Percentiles rank a stretch among this genome's conserved stretches.
phyloP scores from a whole-genome alignment of 2,113 vertebrate species.

The Boulengeromyrus knoepffleri region DNA sequence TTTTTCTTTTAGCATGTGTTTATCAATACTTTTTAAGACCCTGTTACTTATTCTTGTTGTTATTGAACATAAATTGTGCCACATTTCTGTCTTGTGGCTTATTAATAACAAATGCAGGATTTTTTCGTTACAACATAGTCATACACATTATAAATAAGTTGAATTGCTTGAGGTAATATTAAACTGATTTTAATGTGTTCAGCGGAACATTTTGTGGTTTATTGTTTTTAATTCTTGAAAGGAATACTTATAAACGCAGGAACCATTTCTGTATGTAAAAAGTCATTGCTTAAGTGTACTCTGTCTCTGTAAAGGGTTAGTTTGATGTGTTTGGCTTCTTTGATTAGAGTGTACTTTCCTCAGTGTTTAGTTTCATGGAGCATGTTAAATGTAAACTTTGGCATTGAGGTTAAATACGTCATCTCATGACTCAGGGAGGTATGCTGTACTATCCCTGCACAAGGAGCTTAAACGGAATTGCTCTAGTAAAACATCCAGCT shows the following conservation, averaged over 20 bases:
- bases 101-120: background rate
- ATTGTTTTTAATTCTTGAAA: background rate
- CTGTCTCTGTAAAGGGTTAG: background rate
- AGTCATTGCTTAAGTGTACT: background rate
- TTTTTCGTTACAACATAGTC: background rate
- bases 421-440: background rate
- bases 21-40: background rate
- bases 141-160: background rate
- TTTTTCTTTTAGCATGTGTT: background rate
- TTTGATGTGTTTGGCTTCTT: background rate
- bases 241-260: background rate
- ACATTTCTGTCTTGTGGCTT: background rate
- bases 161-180: background rate
- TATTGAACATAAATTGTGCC: background rate
- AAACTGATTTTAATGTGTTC: background rate
- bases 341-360: background rate
- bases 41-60: background rate
- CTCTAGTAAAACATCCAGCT: background rate
- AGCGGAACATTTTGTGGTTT: background rate
- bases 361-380: background rate
- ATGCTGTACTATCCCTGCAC: background rate
- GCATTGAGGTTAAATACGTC: background rate
- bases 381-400: constrained; percentile 1
- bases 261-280: background rate
- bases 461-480: background rate